Evolutionary conservation across 2,888 invertebrate genomes (phyloP).

Genomic region (Capitulum mitella): DNA sequence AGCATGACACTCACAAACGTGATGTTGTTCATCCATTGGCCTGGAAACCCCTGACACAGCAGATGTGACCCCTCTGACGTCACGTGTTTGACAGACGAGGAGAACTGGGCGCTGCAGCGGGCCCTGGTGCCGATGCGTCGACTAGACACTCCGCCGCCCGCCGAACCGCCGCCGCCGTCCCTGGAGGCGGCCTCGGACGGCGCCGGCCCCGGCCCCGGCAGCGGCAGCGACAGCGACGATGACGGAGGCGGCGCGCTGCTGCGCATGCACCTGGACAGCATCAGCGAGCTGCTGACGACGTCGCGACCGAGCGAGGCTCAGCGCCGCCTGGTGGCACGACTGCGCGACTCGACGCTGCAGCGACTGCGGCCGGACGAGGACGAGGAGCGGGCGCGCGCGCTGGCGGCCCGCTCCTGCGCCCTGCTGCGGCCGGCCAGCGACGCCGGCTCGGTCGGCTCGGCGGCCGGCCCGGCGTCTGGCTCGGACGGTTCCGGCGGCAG

Average conservation of each 20-base stretch:
- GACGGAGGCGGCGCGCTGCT: not conserved
- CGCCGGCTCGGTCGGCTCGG: not conserved
- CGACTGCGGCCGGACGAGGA: not conserved
- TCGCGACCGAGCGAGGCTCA: not conserved
- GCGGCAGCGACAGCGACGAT: not conserved
- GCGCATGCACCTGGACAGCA: not conserved
- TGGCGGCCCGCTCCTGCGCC: not conserved
- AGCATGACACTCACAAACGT: too few relatives aligned
- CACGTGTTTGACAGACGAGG: not conserved
- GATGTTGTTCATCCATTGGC: too few relatives aligned
- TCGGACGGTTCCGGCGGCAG: not conserved
- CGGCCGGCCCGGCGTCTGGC: not conserved
- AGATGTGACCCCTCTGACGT: too few relatives aligned
- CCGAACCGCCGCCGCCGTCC: not conserved
- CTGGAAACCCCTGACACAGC: too few relatives aligned
- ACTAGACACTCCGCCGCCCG: not conserved
- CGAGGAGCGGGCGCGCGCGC: not conserved
- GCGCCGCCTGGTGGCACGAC: not conserved
- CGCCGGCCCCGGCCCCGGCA: not conserved
- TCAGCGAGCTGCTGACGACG: not conserved
- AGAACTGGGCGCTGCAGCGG: not conserved
- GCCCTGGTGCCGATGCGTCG: not conserved
- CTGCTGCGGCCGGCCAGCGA: not conserved
- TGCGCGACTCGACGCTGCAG: not conserved
- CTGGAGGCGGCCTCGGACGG: not conserved